These are phyloP conservation scores for Copidosoma floridanum DNA, from an alignment of 1,140 invertebrate species.

Conservation along the genomic window DNA sequence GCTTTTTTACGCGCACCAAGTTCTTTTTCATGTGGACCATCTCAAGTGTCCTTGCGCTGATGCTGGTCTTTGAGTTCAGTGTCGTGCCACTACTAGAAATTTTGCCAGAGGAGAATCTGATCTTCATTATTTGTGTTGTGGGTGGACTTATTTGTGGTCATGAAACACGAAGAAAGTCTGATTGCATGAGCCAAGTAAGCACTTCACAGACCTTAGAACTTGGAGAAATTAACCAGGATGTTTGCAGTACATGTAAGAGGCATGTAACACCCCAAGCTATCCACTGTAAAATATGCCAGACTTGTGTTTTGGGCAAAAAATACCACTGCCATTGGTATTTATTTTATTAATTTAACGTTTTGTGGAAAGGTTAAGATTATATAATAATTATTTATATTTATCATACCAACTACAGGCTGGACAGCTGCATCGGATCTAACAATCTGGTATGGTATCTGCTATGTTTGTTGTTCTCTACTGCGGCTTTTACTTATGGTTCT, in stretches of 20 bases:
- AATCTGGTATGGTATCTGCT: slow-evolving; percentile 65
- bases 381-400: too few species aligned
- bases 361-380: neutral
- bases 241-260: slow-evolving; percentile 48
- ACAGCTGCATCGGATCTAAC: slow-evolving; percentile 68
- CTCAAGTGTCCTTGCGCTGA: slow-evolving; percentile 62
- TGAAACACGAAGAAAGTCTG: slow-evolving; percentile 59
- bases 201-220: slow-evolving; percentile 42
- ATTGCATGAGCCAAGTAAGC: slow-evolving; percentile 38
- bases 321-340: slow-evolving; percentile 54
- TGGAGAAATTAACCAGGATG: slow-evolving; percentile 48
- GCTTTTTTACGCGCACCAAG: slow-evolving; percentile 61
- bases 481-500: slow-evolving; percentile 65
- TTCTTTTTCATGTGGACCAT: slow-evolving; percentile 71
- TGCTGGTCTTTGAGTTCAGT: slow-evolving; percentile 65
- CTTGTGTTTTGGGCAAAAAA: slow-evolving; percentile 48
- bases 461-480: slow-evolving; percentile 61
- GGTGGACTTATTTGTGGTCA: slow-evolving; percentile 61
- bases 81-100: slow-evolving; percentile 67
- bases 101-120: slow-evolving; percentile 65
- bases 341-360: slow-evolving; percentile 1
- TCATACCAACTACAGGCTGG: slow-evolving; percentile 69
- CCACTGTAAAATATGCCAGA: slow-evolving; percentile 51
- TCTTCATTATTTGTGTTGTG: slow-evolving; percentile 61
- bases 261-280: slow-evolving; percentile 42